Base-by-base conservation (phyloP, 30 jellyfish, hydroid and myxozoan genomes). In the Haliclystus octoradiatus region DNA sequence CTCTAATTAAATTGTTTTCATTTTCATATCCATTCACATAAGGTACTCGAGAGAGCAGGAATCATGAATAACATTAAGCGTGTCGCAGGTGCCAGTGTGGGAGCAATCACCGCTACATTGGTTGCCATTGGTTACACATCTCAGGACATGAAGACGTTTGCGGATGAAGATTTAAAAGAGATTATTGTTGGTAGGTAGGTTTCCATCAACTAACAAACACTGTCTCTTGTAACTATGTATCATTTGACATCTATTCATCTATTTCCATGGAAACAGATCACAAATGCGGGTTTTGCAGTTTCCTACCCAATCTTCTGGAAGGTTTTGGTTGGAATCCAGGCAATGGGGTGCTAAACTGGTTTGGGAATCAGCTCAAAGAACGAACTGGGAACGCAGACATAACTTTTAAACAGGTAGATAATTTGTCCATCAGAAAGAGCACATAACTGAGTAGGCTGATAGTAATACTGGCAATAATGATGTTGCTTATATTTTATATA, bases 251-350 rank as follows among this genome's bases (percentile, higher is more conserved):
- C n/a, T n/a, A n/a, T n/a, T n/a, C n/a, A n/a, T n/a, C n/a, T n/a
- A n/a, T n/a, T n/a, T n/a, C n/a, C n/a, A n/a, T n/a, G n/a, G n/a
- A n/a, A n/a, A 1, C 61, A 88, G 97, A 88, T 66, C 97, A 88
- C 66, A 81, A 84, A 27, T 88, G 97, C 75, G 97, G 97, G 15
- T 88, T 77, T 30, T 88, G 94, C 84, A 88, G 97, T 50, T 72
- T 88, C 32, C 64, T 88, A 33, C 97, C 97, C 12, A 88, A 88
- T 64, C 66, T 88, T 26, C 80, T 88, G 61, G 75, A 81, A 61
- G 97, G 97, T 2, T 88, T 80, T 65, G 97, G 97, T 1, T 88
- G 97, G 97, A 88, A 88, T 53, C 97, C 97, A n/a, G 97, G 97
- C 22, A 79, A 75, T 31, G 75, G 82, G 66, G 76, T 88, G 32